Percentiles rank a stretch among this genome's conserved stretches.
Evolutionary conservation across 2,888 invertebrate genomes (phyloP).

Genomic region (Lithophane socia): DNA sequence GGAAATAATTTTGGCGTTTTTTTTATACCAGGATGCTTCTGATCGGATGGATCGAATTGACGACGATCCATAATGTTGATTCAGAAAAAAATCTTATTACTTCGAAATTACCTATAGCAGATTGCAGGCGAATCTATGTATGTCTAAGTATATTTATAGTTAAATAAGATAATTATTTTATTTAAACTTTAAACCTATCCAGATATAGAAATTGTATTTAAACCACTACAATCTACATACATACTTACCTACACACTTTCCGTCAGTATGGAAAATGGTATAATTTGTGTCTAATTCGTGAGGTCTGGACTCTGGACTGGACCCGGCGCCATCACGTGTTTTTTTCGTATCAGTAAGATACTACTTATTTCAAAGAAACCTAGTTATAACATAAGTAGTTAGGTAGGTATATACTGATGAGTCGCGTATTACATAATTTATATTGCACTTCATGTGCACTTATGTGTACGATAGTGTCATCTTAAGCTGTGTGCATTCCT

Average conservation of each 20-base stretch:
- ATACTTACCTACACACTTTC: background rate
- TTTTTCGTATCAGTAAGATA: background rate
- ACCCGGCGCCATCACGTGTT: background rate
- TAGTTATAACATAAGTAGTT: background rate
- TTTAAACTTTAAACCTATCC: background rate
- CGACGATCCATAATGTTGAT: no score
- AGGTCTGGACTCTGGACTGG: background rate
- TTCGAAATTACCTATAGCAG: background rate
- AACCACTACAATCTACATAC: background rate
- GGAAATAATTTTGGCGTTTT: background rate
- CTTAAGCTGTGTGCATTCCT: slow-evolving; percentile 1
- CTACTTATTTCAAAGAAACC: slow-evolving; percentile 6
- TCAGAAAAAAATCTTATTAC: background rate
- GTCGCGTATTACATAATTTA: slow-evolving; percentile 17
- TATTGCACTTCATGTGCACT: slow-evolving; percentile 20
- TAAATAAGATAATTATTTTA: background rate
- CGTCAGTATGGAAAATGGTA: background rate
- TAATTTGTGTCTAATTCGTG: background rate
- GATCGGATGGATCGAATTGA: background rate
- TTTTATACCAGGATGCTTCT: background rate
- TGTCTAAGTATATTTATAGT: background rate
- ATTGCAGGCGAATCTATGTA: background rate
- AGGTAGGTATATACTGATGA: slow-evolving; percentile 10
- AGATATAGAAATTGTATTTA: background rate
- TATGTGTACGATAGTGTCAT: slow-evolving; percentile 7